Base-by-base conservation (phyloP, 2,888 invertebrate species). In the Agrotis segetum region DNA sequence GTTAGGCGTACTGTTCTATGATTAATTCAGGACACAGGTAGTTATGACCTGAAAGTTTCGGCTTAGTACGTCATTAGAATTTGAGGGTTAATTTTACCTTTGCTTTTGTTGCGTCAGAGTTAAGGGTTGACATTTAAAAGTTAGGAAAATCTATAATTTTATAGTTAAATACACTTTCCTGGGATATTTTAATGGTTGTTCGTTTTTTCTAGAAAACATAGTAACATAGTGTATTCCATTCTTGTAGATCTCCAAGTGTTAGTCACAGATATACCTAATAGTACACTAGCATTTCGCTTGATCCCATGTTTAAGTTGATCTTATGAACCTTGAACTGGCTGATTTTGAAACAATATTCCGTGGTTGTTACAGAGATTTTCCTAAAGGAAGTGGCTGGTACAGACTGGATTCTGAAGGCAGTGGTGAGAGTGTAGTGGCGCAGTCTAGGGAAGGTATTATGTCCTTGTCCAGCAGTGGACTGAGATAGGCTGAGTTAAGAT, bases 11-110 rank as follows among this genome's bases (percentile, higher is more conserved):
- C 49, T 21, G 55, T 46, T 63, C 55, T 58, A 59, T 78, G 73
- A 73, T 83, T 81, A 83, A 77, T 74, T 81, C 75, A 61, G 61
- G 64, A 63, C 71, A 64, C 14, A 34, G 34, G 4, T 55, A n/a
- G 1, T 34, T 74, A 47, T 17, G 53, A 61, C 24, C 56, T 55
- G 7, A 60, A 52, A 63, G 19, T 71, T 80, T 49, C 19, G 9
- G 24, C 16, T 68, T 24, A 17, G 61, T 53, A 46, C 58, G 64
- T 67, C 60, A 72, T 69, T 34, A 24, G 2, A 66, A 64, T 74
- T 50, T 21, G 1, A n/a, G 44, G 46, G 21, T 72, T 49, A 21
- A 52, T 71, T 46, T 44, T 46, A 3, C 61, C 1, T 40, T 40
- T 40, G 24, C 7, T 21, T 13, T 21, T 7, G 9, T 19, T 56